phyloP scores from a whole-genome alignment of 2,888 invertebrate genomes.

The Sesia bembeciformis region DNA sequence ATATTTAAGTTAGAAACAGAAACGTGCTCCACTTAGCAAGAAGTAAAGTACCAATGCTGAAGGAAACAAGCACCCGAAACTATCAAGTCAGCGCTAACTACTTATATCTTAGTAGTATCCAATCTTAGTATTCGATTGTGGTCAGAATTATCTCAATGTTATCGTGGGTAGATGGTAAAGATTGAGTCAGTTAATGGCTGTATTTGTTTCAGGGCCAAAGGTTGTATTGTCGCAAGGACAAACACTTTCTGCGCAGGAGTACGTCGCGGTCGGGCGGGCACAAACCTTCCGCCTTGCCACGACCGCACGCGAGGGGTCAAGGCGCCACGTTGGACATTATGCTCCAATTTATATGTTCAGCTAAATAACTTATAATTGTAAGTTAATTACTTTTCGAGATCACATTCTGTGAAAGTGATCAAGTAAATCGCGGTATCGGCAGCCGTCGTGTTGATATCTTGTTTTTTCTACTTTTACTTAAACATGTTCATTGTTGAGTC shows the following conservation, averaged over 20 bases:
- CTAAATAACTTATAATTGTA: too few relatives aligned
- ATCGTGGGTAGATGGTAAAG: neutral
- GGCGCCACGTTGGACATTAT: slow-evolving; percentile 30
- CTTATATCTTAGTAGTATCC: neutral
- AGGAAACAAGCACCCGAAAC: too few relatives aligned
- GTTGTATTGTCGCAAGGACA: slow-evolving; percentile 54
- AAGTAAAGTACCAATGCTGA: too few relatives aligned
- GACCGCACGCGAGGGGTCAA: slow-evolving; percentile 37
- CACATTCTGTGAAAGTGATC: too few relatives aligned
- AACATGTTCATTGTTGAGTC: too few relatives aligned
- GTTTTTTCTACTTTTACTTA: too few relatives aligned
- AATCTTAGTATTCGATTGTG: neutral
- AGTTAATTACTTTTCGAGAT: too few relatives aligned
- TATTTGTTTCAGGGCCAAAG: slow-evolving; percentile 34
- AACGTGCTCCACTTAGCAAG: too few relatives aligned
- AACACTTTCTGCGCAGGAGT: slow-evolving; percentile 67
- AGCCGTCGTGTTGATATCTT: too few relatives aligned
- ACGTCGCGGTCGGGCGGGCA: slow-evolving; percentile 43
- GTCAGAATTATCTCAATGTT: neutral
- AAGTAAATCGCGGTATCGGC: too few relatives aligned
- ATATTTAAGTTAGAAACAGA: too few relatives aligned
- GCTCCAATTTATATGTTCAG: slow-evolving; percentile 25
- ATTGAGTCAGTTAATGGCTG: neutral
- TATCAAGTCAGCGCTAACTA: too few relatives aligned
- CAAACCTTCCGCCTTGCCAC: slow-evolving; percentile 56